phyloP scores from a whole-genome alignment of 2,797 vertebrate species.

The Malurus leucopterus region DNA sequence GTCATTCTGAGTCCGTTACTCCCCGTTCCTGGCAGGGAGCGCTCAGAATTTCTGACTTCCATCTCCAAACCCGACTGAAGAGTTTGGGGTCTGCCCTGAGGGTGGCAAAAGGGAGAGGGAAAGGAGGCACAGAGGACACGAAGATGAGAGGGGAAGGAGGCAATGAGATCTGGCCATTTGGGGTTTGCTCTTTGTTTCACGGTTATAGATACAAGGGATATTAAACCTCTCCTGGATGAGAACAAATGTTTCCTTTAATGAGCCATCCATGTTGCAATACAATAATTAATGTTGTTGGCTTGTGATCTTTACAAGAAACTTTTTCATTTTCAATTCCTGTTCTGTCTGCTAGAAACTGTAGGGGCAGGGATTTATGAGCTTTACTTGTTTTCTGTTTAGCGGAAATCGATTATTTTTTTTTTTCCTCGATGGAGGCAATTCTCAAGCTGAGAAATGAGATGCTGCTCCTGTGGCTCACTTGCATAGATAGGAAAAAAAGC shows the following conservation, averaged over 20 bases:
- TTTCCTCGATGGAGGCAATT: neutral
- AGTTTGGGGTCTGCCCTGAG: neutral
- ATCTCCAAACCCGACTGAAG: neutral
- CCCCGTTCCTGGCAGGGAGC: accelerated
- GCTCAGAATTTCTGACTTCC: neutral
- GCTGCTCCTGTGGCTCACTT: neutral
- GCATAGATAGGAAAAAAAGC: neutral
- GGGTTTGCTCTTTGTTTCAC: neutral
- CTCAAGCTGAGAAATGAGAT: neutral
- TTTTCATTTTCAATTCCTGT: neutral
- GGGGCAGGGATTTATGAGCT: neutral
- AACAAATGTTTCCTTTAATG: neutral
- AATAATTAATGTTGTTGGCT: neutral
- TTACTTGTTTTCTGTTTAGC: neutral
- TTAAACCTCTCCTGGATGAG: neutral
- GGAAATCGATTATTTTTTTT: neutral
- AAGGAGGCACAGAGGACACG: neutral
- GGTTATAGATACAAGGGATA: neutral
- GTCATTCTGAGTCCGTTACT: accelerated
- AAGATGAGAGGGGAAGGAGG: accelerated
- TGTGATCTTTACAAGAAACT: neutral
- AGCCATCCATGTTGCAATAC: neutral
- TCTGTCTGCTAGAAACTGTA: neutral
- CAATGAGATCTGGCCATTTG: neutral
- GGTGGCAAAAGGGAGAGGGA: neutral